These are phyloP conservation scores for Eubasilissa regina DNA, from an alignment of 1,140 invertebrate species.

Conservation along the genomic window DNA sequence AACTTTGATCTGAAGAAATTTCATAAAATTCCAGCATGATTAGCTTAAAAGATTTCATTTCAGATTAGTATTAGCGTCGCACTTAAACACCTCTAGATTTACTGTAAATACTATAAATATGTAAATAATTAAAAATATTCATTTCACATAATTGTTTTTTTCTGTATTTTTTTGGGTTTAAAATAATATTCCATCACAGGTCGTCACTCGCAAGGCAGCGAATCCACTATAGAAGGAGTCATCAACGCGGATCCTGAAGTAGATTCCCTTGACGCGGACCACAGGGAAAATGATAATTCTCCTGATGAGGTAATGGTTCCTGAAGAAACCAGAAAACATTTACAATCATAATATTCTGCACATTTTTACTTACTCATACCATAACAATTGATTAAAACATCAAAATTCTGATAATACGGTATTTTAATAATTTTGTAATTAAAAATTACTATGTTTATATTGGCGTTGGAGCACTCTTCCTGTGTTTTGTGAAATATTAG, in stretches of 20 bases:
- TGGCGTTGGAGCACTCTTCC: too few relatives aligned
- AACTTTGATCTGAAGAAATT: slow-evolving; percentile 5
- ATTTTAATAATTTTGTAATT: too few relatives aligned
- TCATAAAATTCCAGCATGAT: slow-evolving; percentile 11
- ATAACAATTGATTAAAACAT: too few relatives aligned
- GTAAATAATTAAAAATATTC: slow-evolving; percentile 1
- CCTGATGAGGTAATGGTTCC: slow-evolving; percentile 62
- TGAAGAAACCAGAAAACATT: slow-evolving; percentile 1
- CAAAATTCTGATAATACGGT: too few relatives aligned
- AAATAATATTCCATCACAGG: slow-evolving; percentile 39
- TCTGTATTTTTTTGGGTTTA: slow-evolving; percentile 22
- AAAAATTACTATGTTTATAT: too few relatives aligned
- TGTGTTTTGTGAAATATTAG: too few relatives aligned
- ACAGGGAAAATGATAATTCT: slow-evolving; percentile 66
- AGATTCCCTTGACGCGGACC: slow-evolving; percentile 72
- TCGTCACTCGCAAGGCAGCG: slow-evolving; percentile 65
- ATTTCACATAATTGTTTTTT: slow-evolving; percentile 4
- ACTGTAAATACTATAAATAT: slow-evolving; percentile 22
- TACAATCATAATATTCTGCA: too few relatives aligned
- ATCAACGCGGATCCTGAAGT: slow-evolving; percentile 77
- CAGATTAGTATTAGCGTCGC: slow-evolving; percentile 4
- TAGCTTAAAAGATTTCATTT: slow-evolving; percentile 14
- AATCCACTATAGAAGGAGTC: slow-evolving; percentile 76
- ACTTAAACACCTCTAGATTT: slow-evolving; percentile 24
- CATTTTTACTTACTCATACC: too few relatives aligned